Evolutionary conservation across 2,888 invertebrate genomes (phyloP), one percentile per base, ranked within the genome.

Genomic region (Napeogenes sylphis): DNA sequence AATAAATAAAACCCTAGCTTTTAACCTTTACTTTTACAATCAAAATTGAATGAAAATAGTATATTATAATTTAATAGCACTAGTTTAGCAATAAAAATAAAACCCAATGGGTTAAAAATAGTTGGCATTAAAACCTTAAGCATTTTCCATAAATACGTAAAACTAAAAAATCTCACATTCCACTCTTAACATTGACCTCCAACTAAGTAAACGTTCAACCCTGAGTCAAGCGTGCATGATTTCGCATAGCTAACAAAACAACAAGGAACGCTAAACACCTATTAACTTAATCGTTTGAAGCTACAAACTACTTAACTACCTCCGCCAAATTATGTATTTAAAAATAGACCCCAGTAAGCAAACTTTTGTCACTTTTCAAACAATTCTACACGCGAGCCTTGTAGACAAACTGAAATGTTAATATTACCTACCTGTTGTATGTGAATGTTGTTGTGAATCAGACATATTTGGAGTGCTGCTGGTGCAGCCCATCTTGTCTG

Each of bases 401-500:
- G 59, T 63, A 45, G 53, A 55, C 59, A 53, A 60, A 60, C 47
- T n/a, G 47, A 21, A n/a, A 47, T 14, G n/a, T 14, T 58, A 55
- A 30, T 42, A 53, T 42, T 45, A 53, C 61, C 30, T 53, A 72
- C 75, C 72, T 82, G 86, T 83, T 82, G 84, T 80, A 73, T 78
- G 80, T 59, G 76, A 67, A 65, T 77, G 77, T 70, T 78, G 68
- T 21, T 21, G 21, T 21, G 21, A 21, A 53, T 80, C 75, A 55
- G 75, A 66, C 75, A 82, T 81, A 67, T 78, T 84, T 75, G 82
- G 84, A 75, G 84, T 78, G 81, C 90, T 90, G 82, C 87, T 88
- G 58, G 87, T 88, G 81, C 90, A 90, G 75, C 90, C 90, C 90
- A 90, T 90, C 77, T 68, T 84, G 79, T 74, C 71, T 74, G 64